Percentiles rank a stretch among this genome's conserved stretches.
Evolutionary conservation across 2,797 vertebrate genomes (phyloP).

Genomic region (Esox lucius): DNA sequence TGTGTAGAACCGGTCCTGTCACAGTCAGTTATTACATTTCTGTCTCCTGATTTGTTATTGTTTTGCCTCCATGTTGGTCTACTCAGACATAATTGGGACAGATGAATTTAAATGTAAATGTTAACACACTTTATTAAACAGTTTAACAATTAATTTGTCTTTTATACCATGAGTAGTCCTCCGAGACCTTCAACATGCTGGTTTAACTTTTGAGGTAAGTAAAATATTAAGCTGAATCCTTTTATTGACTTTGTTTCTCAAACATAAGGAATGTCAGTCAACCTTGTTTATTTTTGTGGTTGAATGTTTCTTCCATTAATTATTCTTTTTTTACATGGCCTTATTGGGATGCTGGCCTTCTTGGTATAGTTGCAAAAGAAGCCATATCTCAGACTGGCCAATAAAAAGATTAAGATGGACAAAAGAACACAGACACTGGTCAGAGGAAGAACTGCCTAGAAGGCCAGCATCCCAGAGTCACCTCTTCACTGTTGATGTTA

Average conservation of each 20-base stretch:
- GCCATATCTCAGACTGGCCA: too few relatives aligned
- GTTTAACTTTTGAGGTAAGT: conserved; percentile 63
- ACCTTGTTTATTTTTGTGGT: not conserved
- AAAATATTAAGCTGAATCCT: not conserved
- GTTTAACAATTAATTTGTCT: not conserved
- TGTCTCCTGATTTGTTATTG: not conserved
- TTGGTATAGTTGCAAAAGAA: too few relatives aligned
- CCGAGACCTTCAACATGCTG: conserved; percentile 63
- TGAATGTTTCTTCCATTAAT: not conserved
- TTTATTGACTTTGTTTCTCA: not conserved
- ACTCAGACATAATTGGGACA: not conserved
- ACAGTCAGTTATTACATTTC: not conserved
- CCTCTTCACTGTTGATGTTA: too few relatives aligned
- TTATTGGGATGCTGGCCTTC: too few relatives aligned
- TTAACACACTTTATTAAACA: not conserved
- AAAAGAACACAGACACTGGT: too few relatives aligned
- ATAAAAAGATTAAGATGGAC: too few relatives aligned
- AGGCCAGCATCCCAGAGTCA: too few relatives aligned
- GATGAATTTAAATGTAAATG: conserved; percentile 8
- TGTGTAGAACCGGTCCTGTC: not conserved
- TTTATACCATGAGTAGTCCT: conserved; percentile 49
- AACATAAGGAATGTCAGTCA: not conserved
- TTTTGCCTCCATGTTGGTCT: conserved; percentile 33
- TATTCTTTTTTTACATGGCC: too few relatives aligned
- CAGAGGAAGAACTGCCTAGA: too few relatives aligned